Evolutionary conservation across 2,797 vertebrate genomes (phyloP), one percentile per base, ranked within the genome.

Genomic region (Poeciliopsis paucimaculata): DNA sequence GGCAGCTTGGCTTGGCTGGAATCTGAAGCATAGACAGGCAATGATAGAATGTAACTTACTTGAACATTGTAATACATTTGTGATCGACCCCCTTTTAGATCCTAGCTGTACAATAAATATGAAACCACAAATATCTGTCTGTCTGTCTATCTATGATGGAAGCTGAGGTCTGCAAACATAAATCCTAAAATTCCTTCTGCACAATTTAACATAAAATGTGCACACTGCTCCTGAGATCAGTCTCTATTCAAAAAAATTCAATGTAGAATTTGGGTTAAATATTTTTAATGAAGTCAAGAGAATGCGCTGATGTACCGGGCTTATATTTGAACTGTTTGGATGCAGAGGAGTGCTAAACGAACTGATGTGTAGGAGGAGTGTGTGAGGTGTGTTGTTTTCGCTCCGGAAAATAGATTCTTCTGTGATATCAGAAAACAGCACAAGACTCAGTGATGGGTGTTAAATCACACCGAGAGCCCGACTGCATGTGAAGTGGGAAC

Each of bases 401-500:
- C 39, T 15, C 66, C 49, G 39, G n/a, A 82, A 86, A 86, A 84
- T 72, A 62, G 73, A 83, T 80, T 85, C 46, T 49, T 55, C 77
- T 77, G 80, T 72, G 66, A 85, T 73, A 76, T 82, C 34, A 85
- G 76, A 75, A 83, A 79, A 81, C 47, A 75, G 72, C 81, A 53
- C 36, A 77, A 79, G 75, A 76, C 66, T 70, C 47, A 3, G 73
- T 75, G 70, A 43, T 28, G 49, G 68, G 77, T 84, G 81, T 83
- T 90, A 84, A 89, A 71, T 88, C 84, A 84, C 83, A 82, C 18
- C 0, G 85, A 78, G 71, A 84, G 88, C 79, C 84, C 78, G 79
- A 53, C 79, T 84, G 80, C 88, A 82, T 90, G 79, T 88, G 84
- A 81, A 77, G 82, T 84, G 75, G 28, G 89, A 88, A 70, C n/a